These are phyloP conservation scores for Calyptommatus sinebrachiatus DNA, from an alignment of 2,113 vertebrate species.

Conservation along the genomic window DNA sequence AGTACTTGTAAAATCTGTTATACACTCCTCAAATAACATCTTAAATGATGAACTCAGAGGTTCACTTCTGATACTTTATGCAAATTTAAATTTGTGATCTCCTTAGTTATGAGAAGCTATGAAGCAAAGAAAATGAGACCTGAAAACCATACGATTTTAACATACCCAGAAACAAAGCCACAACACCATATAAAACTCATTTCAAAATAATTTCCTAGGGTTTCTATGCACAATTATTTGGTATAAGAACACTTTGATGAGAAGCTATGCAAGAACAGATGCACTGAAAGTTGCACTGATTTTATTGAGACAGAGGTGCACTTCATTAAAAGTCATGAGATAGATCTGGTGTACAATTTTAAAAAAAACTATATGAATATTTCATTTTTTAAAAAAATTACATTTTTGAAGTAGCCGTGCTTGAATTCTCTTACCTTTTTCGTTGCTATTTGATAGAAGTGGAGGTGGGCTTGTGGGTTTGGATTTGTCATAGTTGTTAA, in stretches of 20 bases:
- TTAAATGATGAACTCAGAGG: background rate
- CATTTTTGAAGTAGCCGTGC: background rate
- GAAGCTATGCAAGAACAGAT: background rate
- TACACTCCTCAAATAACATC: background rate
- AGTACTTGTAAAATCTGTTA: background rate
- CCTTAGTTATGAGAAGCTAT: background rate
- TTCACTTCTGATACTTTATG: background rate
- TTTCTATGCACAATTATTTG: background rate
- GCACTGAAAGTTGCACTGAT: background rate
- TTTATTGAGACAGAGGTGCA: background rate
- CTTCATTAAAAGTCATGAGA: too few relatives aligned
- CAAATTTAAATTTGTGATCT: background rate
- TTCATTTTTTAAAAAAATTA: background rate
- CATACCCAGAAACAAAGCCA: background rate
- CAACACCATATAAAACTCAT: background rate
- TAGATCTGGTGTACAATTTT: background rate
- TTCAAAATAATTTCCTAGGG: background rate
- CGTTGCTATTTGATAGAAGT: conserved; percentile 56
- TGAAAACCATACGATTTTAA: background rate
- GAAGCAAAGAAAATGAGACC: background rate
- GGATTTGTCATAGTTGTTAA: conserved; percentile 89
- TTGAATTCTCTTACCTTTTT: conserved; percentile 79
- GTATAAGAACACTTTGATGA: background rate
- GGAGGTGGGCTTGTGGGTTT: conserved; percentile 79
- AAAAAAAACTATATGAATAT: background rate